Base-by-base conservation (phyloP, 2,888 invertebrate genomes). In the Sphaeridia pumilis region DNA sequence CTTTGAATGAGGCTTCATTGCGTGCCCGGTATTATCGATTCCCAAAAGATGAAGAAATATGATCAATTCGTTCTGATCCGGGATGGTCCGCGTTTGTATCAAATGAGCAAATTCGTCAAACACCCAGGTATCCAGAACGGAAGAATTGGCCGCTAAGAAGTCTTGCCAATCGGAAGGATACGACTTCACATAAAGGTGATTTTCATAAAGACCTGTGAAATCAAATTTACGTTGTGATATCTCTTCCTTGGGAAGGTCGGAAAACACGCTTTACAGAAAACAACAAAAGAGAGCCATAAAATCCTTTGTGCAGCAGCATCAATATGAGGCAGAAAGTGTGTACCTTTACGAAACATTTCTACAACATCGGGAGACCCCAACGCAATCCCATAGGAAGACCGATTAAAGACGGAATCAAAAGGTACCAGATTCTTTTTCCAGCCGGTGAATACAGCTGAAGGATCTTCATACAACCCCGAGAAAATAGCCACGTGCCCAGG, bases 381-480 rank as follows among this genome's bases (percentile, higher is more conserved):
- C 35, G 88, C 83, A 81, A 87, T 93, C 0, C 93, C 85, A 60
- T 78, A 76, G 0, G 71, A 69, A 59, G 88, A 89, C 68, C 86
- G 80, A 73, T 97, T 97, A 67, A 98, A 89, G 0, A 97, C 80
- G 2, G 93, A 90, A 72, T 98, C 97, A 76, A 98, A 97, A 68
- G 90, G 84, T 4, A 95, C 92, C 2, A 92, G 90, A 73, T 97
- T 97, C 67, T 88, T 85, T 70, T 94, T 88, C 98, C 98, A 98
- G 0, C 94, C 89, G 72, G 74, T 60, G 54, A 62, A 64, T 17
- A 98, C 81, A 14, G 97, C 94, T 65, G 93, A 92, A 12, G 98
- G 95, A 72, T 98, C 98, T 75, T 98, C 98, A 71, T 94, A 94
- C 60, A 98, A 83, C 10, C 94, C 94, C 50, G 92, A 94, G 63